phyloP scores from a whole-genome alignment of 2,113 vertebrate species.

The Chionodraco myersi region DNA sequence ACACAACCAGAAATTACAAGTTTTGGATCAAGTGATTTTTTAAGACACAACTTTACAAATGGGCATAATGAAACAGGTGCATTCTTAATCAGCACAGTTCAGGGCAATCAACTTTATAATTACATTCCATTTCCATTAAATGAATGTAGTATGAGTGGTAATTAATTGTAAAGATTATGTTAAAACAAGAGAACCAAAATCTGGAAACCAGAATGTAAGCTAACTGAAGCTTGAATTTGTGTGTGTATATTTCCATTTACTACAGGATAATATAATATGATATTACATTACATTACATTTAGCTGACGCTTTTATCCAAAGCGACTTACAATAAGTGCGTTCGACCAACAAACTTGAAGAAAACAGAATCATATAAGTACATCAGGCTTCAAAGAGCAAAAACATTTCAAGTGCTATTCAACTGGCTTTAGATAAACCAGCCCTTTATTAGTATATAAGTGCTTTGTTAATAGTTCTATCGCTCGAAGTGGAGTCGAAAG shows the following conservation, averaged over 20 bases:
- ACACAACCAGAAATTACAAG: not conserved
- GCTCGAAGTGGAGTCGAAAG: too few species aligned
- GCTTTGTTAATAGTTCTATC: too few species aligned
- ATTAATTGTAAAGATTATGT: not conserved
- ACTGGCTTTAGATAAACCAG: too few species aligned
- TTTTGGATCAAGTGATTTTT: not conserved
- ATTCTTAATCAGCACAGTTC: constrained; percentile 6
- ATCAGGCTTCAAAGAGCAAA: too few species aligned
- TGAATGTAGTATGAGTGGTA: not conserved
- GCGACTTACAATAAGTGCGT: too few species aligned
- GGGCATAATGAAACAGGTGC: not conserved
- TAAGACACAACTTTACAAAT: not conserved
- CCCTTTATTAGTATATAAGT: too few species aligned
- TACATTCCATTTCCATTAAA: not conserved
- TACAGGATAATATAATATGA: not conserved
- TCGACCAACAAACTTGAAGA: too few species aligned
- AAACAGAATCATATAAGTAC: too few species aligned
- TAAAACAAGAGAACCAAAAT: not conserved
- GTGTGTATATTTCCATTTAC: not conserved
- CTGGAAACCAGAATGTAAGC: too few species aligned
- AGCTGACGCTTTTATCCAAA: too few species aligned
- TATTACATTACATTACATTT: too few species aligned
- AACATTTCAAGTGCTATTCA: too few species aligned
- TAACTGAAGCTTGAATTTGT: not conserved
- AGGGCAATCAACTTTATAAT: constrained; percentile 2